phyloP scores from a whole-genome alignment of 1,140 invertebrate genomes.

The Leptoteleia sp. region DNA sequence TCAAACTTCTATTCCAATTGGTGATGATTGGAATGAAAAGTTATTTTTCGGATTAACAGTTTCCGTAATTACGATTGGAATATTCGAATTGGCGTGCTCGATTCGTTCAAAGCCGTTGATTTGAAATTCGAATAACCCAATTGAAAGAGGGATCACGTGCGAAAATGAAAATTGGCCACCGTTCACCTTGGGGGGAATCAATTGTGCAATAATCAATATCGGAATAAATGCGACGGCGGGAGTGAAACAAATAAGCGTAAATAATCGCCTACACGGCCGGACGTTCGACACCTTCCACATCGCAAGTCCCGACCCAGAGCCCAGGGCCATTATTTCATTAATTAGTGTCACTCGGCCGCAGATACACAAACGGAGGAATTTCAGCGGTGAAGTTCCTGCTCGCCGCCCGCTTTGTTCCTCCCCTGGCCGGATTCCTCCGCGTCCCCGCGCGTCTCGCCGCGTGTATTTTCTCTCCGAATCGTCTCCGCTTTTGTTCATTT shows the following conservation, averaged over 20 bases:
- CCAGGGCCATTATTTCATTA: constrained; percentile 76
- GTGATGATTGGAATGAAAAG: too few relatives aligned
- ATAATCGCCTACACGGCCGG: constrained; percentile 76
- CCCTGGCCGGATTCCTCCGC: constrained; percentile 54
- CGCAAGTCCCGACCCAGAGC: constrained; percentile 44
- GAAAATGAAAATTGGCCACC: too few relatives aligned
- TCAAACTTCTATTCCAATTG: too few relatives aligned
- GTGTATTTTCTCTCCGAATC: constrained; percentile 30
- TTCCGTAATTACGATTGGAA: too few relatives aligned
- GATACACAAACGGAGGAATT: constrained; percentile 72
- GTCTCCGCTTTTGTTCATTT: constrained; percentile 54
- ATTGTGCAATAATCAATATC: constrained; percentile 23
- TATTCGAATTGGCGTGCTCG: too few relatives aligned
- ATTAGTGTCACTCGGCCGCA: constrained; percentile 74
- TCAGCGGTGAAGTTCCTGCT: constrained; percentile 61
- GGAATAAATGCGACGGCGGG: constrained; percentile 22
- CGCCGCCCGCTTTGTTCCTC: constrained; percentile 69
- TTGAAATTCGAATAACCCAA: too few relatives aligned
- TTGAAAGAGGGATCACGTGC: too few relatives aligned
- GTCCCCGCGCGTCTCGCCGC: constrained; percentile 20
- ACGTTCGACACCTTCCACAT: constrained; percentile 74
- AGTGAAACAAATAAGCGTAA: constrained; percentile 77
- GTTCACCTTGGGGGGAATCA: too few relatives aligned
- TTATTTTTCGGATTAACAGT: too few relatives aligned
- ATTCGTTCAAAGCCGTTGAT: too few relatives aligned